These are phyloP conservation scores for Myocastor coypus DNA, from an alignment of 2,113 vertebrate genomes.

Conservation along the genomic window DNA sequence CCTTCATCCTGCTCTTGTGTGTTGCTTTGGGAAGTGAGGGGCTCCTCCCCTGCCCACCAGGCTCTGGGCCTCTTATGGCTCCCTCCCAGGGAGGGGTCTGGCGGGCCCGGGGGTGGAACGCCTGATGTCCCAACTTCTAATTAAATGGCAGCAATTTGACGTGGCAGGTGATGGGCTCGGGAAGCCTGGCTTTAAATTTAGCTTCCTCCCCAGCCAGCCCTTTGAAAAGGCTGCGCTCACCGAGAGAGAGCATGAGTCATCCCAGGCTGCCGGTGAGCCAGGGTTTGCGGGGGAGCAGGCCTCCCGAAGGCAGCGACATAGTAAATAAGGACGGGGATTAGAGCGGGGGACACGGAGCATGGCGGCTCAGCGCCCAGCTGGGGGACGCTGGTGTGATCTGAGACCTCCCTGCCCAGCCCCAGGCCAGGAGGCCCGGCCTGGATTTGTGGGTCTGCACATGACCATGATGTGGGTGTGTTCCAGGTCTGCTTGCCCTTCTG, in stretches of 20 bases:
- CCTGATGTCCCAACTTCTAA: constrained; percentile 6
- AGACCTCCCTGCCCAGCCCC: neutral
- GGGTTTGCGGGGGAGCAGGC: constrained; percentile 69
- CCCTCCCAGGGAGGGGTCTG: neutral
- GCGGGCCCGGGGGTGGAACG: neutral
- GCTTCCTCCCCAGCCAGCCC: constrained; percentile 81
- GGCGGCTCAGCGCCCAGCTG: neutral
- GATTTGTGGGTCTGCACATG: neutral
- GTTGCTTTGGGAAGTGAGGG: neutral
- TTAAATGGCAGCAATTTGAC: constrained; percentile 66
- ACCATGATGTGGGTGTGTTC: neutral
- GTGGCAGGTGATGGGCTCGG: constrained; percentile 78
- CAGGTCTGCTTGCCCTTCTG: neutral
- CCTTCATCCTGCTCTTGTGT: neutral
- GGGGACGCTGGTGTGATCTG: neutral
- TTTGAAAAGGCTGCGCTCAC: constrained; percentile 74
- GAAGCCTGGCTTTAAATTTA: constrained; percentile 83
- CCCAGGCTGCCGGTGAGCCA: constrained; percentile 43
- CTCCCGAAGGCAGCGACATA: constrained; percentile 72
- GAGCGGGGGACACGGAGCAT: neutral
- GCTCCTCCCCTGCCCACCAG: neutral
- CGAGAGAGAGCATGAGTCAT: constrained; percentile 63
- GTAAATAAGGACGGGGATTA: constrained; percentile 70
- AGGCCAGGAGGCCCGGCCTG: neutral
- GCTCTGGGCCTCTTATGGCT: no score